phyloP scores from a whole-genome alignment of 2,113 vertebrate species.

The Philantomba maxwellii region DNA sequence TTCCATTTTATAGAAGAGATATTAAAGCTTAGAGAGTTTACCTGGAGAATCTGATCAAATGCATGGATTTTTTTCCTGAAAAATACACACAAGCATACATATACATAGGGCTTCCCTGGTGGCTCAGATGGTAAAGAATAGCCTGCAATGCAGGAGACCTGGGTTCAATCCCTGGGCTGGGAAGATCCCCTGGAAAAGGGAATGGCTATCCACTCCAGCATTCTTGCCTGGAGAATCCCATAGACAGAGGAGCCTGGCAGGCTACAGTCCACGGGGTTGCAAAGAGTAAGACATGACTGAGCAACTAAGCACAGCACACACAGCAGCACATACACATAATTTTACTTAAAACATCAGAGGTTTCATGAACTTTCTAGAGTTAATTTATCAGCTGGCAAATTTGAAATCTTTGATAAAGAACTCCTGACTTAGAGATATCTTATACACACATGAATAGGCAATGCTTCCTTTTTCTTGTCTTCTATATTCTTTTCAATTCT shows the following conservation, averaged over 20 bases:
- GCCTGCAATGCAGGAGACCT: neutral
- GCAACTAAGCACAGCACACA: neutral
- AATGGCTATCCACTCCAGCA: neutral
- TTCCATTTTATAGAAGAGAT: neutral
- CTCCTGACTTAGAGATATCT: neutral
- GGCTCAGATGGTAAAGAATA: neutral
- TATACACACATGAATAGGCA: neutral
- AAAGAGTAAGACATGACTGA: neutral
- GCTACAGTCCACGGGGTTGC: neutral
- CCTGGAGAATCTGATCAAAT: neutral
- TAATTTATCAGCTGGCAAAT: neutral
- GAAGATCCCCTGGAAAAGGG: neutral
- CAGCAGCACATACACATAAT: neutral
- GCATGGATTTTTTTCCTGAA: neutral
- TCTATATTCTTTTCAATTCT: neutral
- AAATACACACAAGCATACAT: neutral
- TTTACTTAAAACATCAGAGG: neutral
- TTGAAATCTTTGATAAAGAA: neutral
- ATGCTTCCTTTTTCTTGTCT: neutral
- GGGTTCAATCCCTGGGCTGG: neutral
- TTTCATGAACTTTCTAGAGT: neutral
- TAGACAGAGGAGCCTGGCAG: neutral
- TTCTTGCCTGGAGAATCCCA: neutral
- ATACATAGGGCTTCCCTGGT: neutral
- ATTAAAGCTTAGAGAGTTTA: neutral